phyloP scores from a whole-genome alignment of 1,140 invertebrate genomes.

The Bombus fervidus region DNA sequence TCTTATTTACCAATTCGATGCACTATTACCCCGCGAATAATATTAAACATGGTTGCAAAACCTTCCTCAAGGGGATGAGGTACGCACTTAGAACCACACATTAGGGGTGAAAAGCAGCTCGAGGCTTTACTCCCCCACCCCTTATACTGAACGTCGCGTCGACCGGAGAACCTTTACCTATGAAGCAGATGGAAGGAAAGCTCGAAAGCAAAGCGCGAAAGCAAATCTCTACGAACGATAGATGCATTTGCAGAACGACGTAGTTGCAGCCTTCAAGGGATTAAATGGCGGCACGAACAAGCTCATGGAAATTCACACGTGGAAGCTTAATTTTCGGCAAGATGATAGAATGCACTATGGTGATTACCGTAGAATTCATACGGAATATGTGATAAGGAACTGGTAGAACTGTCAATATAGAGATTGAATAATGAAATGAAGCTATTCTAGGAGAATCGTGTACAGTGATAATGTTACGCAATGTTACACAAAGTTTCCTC shows the following conservation, averaged over 20 bases:
- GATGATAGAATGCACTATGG: not conserved
- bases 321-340: not conserved
- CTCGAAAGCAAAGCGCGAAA: not conserved
- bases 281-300: not conserved
- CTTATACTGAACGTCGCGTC: not conserved
- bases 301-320: not conserved
- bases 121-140: not conserved
- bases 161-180: not conserved
- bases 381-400: not conserved
- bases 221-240: not conserved
- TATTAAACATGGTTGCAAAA: constrained; percentile 25
- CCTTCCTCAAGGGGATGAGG: not conserved
- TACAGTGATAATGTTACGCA: not conserved
- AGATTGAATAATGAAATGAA: not conserved
- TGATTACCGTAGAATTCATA: not conserved
- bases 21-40: constrained; percentile 40
- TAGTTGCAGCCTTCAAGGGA: not conserved
- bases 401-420: not conserved
- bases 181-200: not conserved
- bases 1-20: not conserved
- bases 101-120: not conserved
- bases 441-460: not conserved
- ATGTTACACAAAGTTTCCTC: not conserved
- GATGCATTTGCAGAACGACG: not conserved
- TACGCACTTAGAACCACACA: not conserved